phyloP scores from a whole-genome alignment of 2,888 invertebrate species.

The Hydroisotoma schaefferi region DNA sequence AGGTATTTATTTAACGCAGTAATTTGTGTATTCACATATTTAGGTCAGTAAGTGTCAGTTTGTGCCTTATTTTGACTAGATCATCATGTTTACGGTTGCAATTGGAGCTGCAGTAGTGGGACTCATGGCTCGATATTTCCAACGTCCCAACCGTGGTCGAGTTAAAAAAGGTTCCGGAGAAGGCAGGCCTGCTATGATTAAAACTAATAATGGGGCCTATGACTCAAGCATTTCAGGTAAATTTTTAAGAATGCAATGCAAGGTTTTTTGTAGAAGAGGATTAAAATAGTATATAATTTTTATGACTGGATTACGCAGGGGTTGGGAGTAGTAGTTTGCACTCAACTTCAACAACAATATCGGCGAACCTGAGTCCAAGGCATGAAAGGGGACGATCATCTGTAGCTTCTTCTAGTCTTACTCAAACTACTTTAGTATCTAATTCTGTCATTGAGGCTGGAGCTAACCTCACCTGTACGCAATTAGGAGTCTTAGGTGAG shows the following conservation, averaged over 20 bases:
- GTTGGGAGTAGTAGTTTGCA: background rate
- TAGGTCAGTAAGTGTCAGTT: background rate
- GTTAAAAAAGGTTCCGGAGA: constrained; percentile 4
- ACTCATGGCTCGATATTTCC: constrained; percentile 73
- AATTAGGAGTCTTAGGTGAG: constrained; percentile 42
- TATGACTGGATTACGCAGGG: background rate
- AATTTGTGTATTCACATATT: background rate
- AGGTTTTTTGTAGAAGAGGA: background rate
- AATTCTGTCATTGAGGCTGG: constrained; percentile 29
- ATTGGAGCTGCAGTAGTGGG: constrained; percentile 78
- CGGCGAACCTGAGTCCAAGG: background rate
- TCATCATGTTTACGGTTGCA: constrained; percentile 68
- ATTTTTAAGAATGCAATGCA: no score
- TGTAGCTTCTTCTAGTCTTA: constrained; percentile 36
- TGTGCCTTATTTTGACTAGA: constrained; percentile 53
- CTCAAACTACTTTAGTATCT: constrained; percentile 42
- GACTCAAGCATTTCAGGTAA: no score
- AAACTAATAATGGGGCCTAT: background rate
- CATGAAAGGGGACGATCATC: background rate
- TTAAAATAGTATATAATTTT: background rate
- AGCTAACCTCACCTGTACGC: constrained; percentile 36
- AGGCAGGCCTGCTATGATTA: background rate
- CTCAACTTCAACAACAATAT: background rate
- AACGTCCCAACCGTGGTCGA: constrained; percentile 54
- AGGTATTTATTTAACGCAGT: background rate